Percentiles rank a stretch among this genome's conserved stretches.
Conservation (phyloP, 2,113 vertebrate species). For the Chaetops frenatus region DNA sequence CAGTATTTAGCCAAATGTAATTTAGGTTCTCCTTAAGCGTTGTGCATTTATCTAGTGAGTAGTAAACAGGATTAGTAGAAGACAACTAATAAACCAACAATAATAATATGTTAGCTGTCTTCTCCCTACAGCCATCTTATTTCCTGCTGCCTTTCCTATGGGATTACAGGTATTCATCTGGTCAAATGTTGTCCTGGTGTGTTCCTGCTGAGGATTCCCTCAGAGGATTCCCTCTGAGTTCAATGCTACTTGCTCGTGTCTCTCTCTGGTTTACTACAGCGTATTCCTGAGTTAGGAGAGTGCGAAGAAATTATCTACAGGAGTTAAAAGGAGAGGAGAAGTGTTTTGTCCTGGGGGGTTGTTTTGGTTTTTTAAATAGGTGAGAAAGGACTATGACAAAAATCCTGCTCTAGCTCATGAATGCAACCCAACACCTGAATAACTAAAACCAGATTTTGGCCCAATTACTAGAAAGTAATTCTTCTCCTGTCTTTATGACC, state of each 20-base stretch:
- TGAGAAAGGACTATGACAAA: slow-evolving; percentile 48
- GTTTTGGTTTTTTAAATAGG: slow-evolving; percentile 33
- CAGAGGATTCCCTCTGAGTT: not conserved
- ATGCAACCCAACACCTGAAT: slow-evolving; percentile 55
- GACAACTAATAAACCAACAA: not conserved
- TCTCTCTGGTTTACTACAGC: not conserved
- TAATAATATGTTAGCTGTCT: not conserved
- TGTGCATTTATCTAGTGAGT: not conserved
- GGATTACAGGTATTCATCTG: not conserved
- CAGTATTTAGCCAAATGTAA: not conserved
- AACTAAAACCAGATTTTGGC: slow-evolving; percentile 55
- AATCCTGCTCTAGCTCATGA: slow-evolving; percentile 17
- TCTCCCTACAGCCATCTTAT: slow-evolving; percentile 24
- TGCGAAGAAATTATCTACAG: not conserved
- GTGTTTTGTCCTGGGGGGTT: not conserved
- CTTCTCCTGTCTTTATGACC: slow-evolving; percentile 40
- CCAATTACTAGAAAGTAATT: slow-evolving; percentile 53
- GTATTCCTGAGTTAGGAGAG: not conserved
- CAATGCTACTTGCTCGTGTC: not conserved
- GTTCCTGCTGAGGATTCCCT: too few relatives aligned
- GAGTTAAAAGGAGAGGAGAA: not conserved
- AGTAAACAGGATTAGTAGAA: slow-evolving; percentile 12
- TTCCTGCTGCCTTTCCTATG: not conserved
- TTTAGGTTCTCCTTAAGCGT: not conserved
- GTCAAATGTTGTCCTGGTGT: not conserved